These are phyloP conservation scores for Eucriotettix oculatus DNA, from an alignment of 2,888 invertebrate genomes.

Conservation along the genomic window DNA sequence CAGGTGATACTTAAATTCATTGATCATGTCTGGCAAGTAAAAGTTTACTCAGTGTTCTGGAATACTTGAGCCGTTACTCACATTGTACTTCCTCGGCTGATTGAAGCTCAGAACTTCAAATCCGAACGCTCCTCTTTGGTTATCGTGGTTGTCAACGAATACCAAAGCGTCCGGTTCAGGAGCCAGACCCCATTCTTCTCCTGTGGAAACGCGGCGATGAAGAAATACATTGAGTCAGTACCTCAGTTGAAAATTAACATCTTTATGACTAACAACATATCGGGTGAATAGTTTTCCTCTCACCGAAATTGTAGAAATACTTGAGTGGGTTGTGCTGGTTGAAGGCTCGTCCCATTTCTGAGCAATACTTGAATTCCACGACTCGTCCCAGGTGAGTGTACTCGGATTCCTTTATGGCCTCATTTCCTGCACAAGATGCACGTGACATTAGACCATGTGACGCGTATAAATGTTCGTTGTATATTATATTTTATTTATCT, in stretches of 20 bases:
- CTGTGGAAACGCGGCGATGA: not conserved
- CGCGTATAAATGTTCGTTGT: too few relatives aligned
- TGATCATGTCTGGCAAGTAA: too few relatives aligned
- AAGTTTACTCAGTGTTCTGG: too few relatives aligned
- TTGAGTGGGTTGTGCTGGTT: slow-evolving; percentile 42
- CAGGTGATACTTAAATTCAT: too few relatives aligned
- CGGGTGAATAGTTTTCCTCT: not conserved
- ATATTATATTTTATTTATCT: too few relatives aligned
- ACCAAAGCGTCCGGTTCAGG: slow-evolving; percentile 43
- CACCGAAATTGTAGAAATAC: slow-evolving; percentile 41
- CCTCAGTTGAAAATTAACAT: too few relatives aligned
- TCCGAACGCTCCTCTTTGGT: slow-evolving; percentile 60
- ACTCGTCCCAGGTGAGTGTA: slow-evolving; percentile 36
- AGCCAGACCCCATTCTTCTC: slow-evolving; percentile 42
- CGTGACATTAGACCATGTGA: too few relatives aligned
- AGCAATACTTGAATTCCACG: slow-evolving; percentile 57
- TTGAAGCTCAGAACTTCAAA: slow-evolving; percentile 53
- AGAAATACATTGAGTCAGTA: too few relatives aligned
- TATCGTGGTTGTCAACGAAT: slow-evolving; percentile 86
- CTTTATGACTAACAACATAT: too few relatives aligned
- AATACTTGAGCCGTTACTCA: not conserved
- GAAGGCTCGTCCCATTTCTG: slow-evolving; percentile 37
- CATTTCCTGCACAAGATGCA: slow-evolving; percentile 21
- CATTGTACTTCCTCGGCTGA: slow-evolving; percentile 43
- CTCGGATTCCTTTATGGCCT: slow-evolving; percentile 27